Base-by-base conservation (phyloP, 2,797 vertebrate species). In the Rhyacichthys aspro region DNA sequence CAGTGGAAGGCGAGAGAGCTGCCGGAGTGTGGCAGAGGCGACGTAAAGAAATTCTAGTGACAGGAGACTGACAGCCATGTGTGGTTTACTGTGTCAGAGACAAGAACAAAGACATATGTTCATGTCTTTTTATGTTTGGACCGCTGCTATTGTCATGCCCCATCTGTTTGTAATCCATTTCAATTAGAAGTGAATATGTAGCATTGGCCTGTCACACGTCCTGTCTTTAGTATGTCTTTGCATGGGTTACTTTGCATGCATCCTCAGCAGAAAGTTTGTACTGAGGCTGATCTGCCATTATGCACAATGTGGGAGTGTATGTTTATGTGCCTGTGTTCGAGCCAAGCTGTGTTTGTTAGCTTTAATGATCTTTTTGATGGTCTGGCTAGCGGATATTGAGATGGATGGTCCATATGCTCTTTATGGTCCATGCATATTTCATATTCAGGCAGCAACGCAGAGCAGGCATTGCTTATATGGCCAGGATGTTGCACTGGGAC, bases 361-460 rank as follows among this genome's bases (percentile, higher is more conserved):
- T 85, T 88, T 91, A 90, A 88, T 89, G 86, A 87, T 89, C 81
- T 85, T 86, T 89, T 81, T 88, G 85, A 88, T 87, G 86, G 83
- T 82, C 63, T 57, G 67, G 69, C 69, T 83, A 81, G 82, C 79
- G 76, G 86, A 88, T 89, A 91, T 90, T 88, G 84, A 86, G 86
- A 91, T 86, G 63, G 88, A 89, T 90, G 88, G 85, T 86, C 88
- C 88, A 88, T 89, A 91, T 90, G 89, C 84, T 89, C 85, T 89
- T 90, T 89, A 89, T 89, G 79, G 78, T 71, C 82, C 78, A 89
- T 90, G 86, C 88, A 90, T 91, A 89, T 89, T 91, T 90, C 86
- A 91, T 91, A 85, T 87, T 86, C 68, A 75, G 82, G 82, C 72
- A 78, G 84, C 78, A 77, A 63, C 78, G 84, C 79, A 76, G 80